phyloP scores from a whole-genome alignment of 2,113 vertebrate genomes.

The Delphinapterus leucas region DNA sequence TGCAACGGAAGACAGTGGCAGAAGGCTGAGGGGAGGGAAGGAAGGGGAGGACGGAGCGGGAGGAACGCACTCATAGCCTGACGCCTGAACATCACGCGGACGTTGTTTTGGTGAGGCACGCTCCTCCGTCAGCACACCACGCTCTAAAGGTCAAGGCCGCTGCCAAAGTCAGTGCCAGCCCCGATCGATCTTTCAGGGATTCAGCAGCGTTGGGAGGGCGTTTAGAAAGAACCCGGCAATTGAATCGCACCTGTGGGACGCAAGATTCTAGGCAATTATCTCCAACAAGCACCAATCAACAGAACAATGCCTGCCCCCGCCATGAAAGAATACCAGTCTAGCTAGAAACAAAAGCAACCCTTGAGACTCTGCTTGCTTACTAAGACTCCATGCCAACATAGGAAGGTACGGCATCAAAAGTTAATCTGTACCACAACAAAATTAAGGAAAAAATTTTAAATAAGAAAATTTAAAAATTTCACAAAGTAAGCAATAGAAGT shows the following conservation, averaged over 20 bases:
- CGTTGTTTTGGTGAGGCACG: background rate
- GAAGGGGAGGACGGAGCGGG: background rate
- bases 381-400: background rate
- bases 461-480: background rate
- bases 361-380: background rate
- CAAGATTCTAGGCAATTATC: background rate
- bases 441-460: background rate
- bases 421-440: background rate
- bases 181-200: background rate
- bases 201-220: background rate
- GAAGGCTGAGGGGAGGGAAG: background rate
- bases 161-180: background rate
- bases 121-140: background rate
- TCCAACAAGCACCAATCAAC: background rate
- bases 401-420: background rate
- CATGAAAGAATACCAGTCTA: background rate
- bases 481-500: background rate
- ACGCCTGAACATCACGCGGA: background rate
- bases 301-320: background rate
- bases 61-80: fast-evolving
- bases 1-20: background rate
- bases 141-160: conserved; percentile 31
- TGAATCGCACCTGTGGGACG: background rate
- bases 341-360: background rate
- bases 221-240: background rate